phyloP scores from a whole-genome alignment of 2,888 invertebrate species.

The Andrena bucephala region DNA sequence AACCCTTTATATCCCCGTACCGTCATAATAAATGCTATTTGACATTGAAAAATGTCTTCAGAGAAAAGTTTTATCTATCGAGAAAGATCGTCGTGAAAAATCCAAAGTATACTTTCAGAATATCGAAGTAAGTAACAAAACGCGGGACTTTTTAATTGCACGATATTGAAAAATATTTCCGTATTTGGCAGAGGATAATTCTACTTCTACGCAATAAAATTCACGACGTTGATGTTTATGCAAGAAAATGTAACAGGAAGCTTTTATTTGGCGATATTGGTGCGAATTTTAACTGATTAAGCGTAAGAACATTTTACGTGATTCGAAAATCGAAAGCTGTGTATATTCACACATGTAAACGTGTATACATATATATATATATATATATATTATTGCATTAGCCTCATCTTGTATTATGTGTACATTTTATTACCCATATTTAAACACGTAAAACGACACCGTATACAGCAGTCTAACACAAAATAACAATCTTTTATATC shows the following conservation, averaged over 20 bases:
- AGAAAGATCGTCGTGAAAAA: not conserved
- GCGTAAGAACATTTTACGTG: too few species aligned
- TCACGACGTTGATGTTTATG: not conserved
- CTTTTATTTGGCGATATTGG: too few species aligned
- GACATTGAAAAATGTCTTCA: not conserved
- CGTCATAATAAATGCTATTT: constrained; percentile 1
- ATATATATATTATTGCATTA: too few species aligned
- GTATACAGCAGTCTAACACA: too few species aligned
- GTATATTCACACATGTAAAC: too few species aligned
- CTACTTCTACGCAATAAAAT: not conserved
- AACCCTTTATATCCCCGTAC: not conserved
- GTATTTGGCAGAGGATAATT: not conserved
- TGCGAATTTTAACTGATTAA: too few species aligned
- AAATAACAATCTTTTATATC: too few species aligned
- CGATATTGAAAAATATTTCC: not conserved
- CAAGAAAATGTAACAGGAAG: not conserved
- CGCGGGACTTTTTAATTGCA: not conserved
- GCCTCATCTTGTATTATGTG: too few species aligned
- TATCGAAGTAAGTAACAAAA: constrained; percentile 1
- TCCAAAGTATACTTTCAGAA: not conserved
- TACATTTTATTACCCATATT: too few species aligned
- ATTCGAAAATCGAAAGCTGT: too few species aligned
- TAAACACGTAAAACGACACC: too few species aligned
- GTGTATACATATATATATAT: too few species aligned
- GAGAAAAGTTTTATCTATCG: constrained; percentile 11